phyloP scores from a whole-genome alignment of 2,113 vertebrate genomes.

The Coreoperca whiteheadi region DNA sequence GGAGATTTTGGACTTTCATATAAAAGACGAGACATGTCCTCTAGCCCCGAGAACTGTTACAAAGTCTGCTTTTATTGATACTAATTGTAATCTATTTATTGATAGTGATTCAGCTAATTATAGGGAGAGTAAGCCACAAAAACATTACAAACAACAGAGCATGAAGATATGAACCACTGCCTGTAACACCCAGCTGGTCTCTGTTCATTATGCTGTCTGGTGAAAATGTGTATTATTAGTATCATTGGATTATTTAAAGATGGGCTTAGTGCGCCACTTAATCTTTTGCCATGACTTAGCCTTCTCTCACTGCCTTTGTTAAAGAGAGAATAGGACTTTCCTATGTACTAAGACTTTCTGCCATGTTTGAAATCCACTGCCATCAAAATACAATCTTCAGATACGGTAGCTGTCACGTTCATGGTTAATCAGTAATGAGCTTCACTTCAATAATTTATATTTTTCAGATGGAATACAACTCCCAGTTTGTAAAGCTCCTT shows the following conservation, averaged over 20 bases:
- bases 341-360: not conserved
- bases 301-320: slow-evolving; percentile 37
- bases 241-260: slow-evolving; percentile 71
- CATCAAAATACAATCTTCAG: slow-evolving; percentile 1
- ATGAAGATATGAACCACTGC: not conserved
- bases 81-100: slow-evolving; percentile 29
- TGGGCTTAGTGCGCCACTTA: slow-evolving; percentile 50
- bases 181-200: slow-evolving; percentile 17
- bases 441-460: slow-evolving; percentile 15
- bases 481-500: not conserved
- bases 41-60: not conserved
- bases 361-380: slow-evolving; percentile 12
- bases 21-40: not conserved
- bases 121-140: not conserved
- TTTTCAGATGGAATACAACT: slow-evolving; percentile 16
- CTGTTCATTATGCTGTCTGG: slow-evolving; percentile 34
- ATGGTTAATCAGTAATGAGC: slow-evolving; percentile 1
- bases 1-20: slow-evolving; percentile 8
- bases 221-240: slow-evolving; percentile 64
- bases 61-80: not conserved
- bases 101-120: slow-evolving; percentile 27
- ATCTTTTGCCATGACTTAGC: slow-evolving; percentile 57
- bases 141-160: slow-evolving; percentile 10
- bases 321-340: slow-evolving; percentile 27
- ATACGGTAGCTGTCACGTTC: not conserved